phyloP scores from a whole-genome alignment of 2,888 invertebrate genomes.

The Brachypterus glaber region DNA sequence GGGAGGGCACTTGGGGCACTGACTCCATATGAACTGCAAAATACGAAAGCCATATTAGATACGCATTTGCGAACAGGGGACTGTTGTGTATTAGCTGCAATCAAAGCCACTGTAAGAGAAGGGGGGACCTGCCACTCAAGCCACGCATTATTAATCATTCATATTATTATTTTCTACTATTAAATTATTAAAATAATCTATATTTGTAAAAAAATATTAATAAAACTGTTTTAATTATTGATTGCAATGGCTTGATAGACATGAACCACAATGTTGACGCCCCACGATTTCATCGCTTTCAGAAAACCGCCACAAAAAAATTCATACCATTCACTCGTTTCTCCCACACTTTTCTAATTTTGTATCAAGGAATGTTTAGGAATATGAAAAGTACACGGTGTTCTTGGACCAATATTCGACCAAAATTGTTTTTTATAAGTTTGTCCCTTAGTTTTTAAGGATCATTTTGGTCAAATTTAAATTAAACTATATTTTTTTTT shows the following conservation, averaged over 20 bases:
- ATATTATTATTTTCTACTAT: no score
- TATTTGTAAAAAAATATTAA: not conserved
- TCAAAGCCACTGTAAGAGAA: conserved; percentile 41
- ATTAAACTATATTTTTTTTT: no score
- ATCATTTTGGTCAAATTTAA: no score
- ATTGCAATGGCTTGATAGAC: conserved; percentile 38
- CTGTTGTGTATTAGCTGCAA: conserved; percentile 33
- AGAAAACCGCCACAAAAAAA: conserved; percentile 19
- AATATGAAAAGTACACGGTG: no score
- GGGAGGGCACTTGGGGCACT: conserved; percentile 13
- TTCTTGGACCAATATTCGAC: no score
- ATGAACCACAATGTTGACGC: conserved; percentile 41
- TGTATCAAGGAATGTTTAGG: conserved; percentile 25
- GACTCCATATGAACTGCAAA: conserved; percentile 37
- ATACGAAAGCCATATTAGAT: conserved; percentile 34
- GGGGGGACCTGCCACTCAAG: conserved; percentile 39
- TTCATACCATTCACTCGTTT: conserved; percentile 25
- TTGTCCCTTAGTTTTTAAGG: no score
- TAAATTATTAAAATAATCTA: no score
- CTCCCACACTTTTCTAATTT: conserved; percentile 24
- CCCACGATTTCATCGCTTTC: conserved; percentile 29
- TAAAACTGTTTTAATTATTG: not conserved
- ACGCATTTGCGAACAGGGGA: conserved; percentile 22
- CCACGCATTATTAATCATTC: conserved; percentile 30
- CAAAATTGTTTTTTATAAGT: no score